Percentiles rank a stretch among this genome's conserved stretches.
These are phyloP conservation scores for Anorthoa munda DNA, from an alignment of 2,888 invertebrate species.

Conservation along the genomic window DNA sequence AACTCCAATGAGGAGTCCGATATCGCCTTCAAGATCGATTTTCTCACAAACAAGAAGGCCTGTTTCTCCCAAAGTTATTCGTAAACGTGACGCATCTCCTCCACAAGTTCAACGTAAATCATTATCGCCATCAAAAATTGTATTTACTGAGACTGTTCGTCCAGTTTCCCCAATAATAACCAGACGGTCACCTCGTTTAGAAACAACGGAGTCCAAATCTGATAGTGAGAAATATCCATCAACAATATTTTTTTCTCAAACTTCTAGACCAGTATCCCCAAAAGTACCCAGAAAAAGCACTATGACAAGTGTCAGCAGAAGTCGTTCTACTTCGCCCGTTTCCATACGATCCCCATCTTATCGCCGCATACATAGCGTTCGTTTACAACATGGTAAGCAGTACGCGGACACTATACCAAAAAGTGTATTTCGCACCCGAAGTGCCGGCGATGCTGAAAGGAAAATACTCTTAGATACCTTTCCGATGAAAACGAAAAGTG, in stretches of 20 bases:
- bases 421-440: slow-evolving; percentile 91
- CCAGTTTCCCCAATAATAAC: slow-evolving; percentile 81
- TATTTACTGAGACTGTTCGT: slow-evolving; percentile 83
- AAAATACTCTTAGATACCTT: slow-evolving; percentile 67
- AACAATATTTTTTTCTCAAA: slow-evolving; percentile 84
- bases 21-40: slow-evolving; percentile 80
- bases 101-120: slow-evolving; percentile 68
- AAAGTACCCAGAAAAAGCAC: slow-evolving; percentile 76
- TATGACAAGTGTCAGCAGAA: slow-evolving; percentile 76
- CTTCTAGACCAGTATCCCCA: slow-evolving; percentile 85
- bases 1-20: slow-evolving; percentile 65
- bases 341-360: slow-evolving; percentile 92
- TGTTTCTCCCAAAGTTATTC: slow-evolving; percentile 80
- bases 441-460: slow-evolving; percentile 92
- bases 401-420: slow-evolving; percentile 77
- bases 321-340: slow-evolving; percentile 90
- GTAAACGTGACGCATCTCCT: slow-evolving; percentile 66
- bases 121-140: slow-evolving; percentile 79
- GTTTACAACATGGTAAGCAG: slow-evolving; percentile 82
- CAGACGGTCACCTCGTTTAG: slow-evolving; percentile 67
- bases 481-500: slow-evolving; percentile 80
- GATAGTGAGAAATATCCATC: slow-evolving; percentile 73
- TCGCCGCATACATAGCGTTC: slow-evolving; percentile 91
- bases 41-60: slow-evolving; percentile 83
- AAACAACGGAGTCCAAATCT: slow-evolving; percentile 64